These are phyloP conservation scores for Thermophis baileyi DNA, from an alignment of 2,113 vertebrate genomes.

Conservation along the genomic window DNA sequence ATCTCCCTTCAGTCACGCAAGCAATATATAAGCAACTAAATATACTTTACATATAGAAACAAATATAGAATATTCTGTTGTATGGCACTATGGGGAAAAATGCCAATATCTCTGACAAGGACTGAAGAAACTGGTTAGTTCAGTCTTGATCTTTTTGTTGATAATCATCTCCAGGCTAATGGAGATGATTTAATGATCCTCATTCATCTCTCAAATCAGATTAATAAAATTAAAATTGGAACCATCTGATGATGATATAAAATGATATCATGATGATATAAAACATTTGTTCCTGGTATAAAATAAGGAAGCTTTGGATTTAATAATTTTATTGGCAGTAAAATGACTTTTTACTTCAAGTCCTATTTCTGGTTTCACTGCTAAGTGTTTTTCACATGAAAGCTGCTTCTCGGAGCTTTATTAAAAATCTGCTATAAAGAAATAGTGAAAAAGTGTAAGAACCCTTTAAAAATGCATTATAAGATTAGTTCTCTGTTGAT, in stretches of 20 bases:
- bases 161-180: not conserved
- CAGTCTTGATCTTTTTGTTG: not conserved
- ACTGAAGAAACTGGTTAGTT: not conserved
- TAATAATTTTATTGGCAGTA: not conserved
- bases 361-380: not conserved
- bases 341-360: not conserved
- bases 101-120: not conserved
- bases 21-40: not conserved
- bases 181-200: not conserved
- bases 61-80: not conserved
- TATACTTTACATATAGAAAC: not conserved
- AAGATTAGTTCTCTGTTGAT: not conserved
- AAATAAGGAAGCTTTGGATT: not conserved
- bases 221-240: not conserved
- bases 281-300: not conserved
- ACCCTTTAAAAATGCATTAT: not conserved
- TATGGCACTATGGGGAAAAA: not conserved
- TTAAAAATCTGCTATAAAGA: not conserved
- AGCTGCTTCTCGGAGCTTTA: not conserved
- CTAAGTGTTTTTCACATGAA: not conserved
- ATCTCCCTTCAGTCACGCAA: not conserved
- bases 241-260: too few relatives aligned
- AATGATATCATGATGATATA: too few relatives aligned
- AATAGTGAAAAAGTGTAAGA: not conserved
- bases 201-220: not conserved